Percentiles rank a stretch among this genome's conserved stretches.
Conservation (phyloP, 2,113 vertebrate genomes). For the Rhinopithecus roxellana region DNA sequence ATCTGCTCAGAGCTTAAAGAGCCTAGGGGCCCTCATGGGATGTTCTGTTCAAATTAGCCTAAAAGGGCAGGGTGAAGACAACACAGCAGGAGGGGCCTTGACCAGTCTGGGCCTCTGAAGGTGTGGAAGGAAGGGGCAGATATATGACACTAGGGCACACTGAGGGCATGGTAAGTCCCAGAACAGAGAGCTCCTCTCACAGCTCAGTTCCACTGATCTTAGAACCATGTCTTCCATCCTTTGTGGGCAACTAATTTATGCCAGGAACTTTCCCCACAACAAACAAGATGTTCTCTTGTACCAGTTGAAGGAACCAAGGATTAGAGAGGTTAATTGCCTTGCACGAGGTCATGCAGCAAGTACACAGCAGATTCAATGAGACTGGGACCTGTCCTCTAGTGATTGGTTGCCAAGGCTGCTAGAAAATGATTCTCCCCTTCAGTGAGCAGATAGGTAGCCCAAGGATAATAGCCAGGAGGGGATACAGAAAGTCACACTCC, state of each 20-base stretch:
- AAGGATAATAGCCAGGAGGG: not conserved
- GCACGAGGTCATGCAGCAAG: not conserved
- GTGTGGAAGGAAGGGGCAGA: not conserved
- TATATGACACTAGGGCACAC: not conserved
- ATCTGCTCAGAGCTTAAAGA: conserved; percentile 67
- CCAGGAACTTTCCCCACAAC: not conserved
- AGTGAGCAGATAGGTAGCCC: not conserved
- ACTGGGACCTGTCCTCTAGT: not conserved
- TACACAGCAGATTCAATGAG: conserved; percentile 14
- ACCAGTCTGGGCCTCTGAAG: conserved; percentile 12
- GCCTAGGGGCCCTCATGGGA: not conserved
- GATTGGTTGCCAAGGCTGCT: conserved; percentile 11
- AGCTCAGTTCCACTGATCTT: not conserved
- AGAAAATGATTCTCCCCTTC: conserved; percentile 10
- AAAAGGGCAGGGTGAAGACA: not conserved
- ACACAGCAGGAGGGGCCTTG: not conserved
- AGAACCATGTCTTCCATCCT: not conserved
- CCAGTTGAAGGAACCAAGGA: not conserved
- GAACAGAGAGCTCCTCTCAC: not conserved
- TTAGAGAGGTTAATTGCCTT: not conserved
- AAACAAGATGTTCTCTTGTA: not conserved
- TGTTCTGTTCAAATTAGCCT: conserved; percentile 62
- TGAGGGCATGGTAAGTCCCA: not conserved
- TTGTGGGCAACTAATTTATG: not conserved
- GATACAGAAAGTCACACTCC: not conserved